A percentile compares a stretch with the other conserved stretches of the same genome.
Evolutionary conservation across 1,140 invertebrate genomes (phyloP).

Genomic region (Belonocnema kinseyi): DNA sequence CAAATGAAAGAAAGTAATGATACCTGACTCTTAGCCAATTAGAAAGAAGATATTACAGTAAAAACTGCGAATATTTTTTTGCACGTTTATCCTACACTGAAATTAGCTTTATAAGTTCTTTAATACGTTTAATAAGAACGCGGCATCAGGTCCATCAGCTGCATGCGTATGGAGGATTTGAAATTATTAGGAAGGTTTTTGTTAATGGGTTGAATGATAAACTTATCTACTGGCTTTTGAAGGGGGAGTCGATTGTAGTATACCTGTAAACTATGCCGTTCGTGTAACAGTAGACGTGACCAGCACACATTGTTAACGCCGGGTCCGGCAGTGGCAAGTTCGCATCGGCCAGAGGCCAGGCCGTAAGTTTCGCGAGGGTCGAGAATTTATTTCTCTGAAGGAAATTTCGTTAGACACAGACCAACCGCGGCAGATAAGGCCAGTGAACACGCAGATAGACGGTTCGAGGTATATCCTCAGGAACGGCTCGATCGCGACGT

Average conservation of each 20-base stretch:
- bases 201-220: no score
- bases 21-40: no score
- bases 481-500: slow-evolving; percentile 61
- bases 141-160: no score
- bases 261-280: not conserved
- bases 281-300: slow-evolving; percentile 21
- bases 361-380: slow-evolving; percentile 56
- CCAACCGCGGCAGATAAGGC: slow-evolving; percentile 55
- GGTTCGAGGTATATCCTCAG: slow-evolving; percentile 48
- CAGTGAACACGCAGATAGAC: slow-evolving; percentile 55
- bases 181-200: no score
- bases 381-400: slow-evolving; percentile 56
- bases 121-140: no score
- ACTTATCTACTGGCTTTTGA: not conserved
- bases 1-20: no score
- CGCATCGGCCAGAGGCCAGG: slow-evolving; percentile 54
- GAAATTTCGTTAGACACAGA: slow-evolving; percentile 57
- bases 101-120: no score
- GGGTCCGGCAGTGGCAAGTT: slow-evolving; percentile 48
- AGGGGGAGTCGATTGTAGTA: not conserved
- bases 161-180: no score
- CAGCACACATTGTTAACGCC: slow-evolving; percentile 42
- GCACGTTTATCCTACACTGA: no score
- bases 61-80: no score
- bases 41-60: no score